Conservation (phyloP, 2,797 vertebrate species). For the Thalassophryne amazonica region DNA sequence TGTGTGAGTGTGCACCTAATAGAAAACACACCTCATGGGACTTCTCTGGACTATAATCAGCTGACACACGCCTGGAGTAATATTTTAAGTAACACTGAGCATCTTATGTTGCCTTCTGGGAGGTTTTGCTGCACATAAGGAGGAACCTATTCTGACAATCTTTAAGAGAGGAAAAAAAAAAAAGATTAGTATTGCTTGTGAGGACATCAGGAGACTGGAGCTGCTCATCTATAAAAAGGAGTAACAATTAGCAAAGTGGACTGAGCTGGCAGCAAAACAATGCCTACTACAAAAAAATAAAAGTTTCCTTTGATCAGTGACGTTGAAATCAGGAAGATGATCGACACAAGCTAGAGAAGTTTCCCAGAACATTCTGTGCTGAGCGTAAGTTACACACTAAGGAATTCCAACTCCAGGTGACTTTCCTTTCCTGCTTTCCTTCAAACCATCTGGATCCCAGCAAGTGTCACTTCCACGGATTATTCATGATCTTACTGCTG, state of each 20-base stretch:
- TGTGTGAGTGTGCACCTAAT: slow-evolving; percentile 4
- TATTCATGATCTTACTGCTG: slow-evolving; percentile 45
- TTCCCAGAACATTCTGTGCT: slow-evolving; percentile 35
- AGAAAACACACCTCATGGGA: slow-evolving; percentile 37
- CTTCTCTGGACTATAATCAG: slow-evolving; percentile 44
- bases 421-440: slow-evolving; percentile 4
- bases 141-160: background rate
- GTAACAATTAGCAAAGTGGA: slow-evolving; percentile 22
- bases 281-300: slow-evolving; percentile 62
- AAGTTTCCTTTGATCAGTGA: slow-evolving; percentile 27
- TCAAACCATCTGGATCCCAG: slow-evolving; percentile 19
- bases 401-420: slow-evolving; percentile 32
- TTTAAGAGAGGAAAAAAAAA: slow-evolving; percentile 22
- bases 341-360: slow-evolving; percentile 54
- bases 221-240: slow-evolving; percentile 2
- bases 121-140: slow-evolving; percentile 18
- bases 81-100: slow-evolving; percentile 25
- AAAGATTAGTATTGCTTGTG: slow-evolving; percentile 5
- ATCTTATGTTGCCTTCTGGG: slow-evolving; percentile 48
- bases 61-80: slow-evolving; percentile 41
- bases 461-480: slow-evolving; percentile 47
- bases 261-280: slow-evolving; percentile 45
- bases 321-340: slow-evolving; percentile 34
- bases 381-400: slow-evolving; percentile 27
- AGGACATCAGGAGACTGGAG: slow-evolving; percentile 16